Conservation (phyloP, 2,113 vertebrate species). For the Phrynosoma blainvillii region DNA sequence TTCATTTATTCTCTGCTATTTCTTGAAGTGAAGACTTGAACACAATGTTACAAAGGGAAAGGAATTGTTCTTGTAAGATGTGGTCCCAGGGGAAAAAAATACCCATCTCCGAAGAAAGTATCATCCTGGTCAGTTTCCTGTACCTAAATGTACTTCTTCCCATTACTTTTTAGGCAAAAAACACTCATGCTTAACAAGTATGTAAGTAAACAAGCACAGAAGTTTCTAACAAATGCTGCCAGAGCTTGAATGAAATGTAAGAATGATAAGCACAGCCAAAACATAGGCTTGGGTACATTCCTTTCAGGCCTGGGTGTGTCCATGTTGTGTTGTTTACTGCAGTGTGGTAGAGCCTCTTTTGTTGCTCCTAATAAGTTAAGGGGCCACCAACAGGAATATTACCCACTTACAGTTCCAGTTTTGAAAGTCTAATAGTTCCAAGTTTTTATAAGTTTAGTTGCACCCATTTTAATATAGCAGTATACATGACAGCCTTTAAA, state of each 20-base stretch:
- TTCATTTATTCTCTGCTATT: too few relatives aligned
- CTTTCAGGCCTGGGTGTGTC: constrained; percentile 33
- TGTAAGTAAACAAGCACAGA: neutral
- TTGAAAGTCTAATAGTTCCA: constrained; percentile 38
- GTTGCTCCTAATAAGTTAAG: constrained; percentile 45
- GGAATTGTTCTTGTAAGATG: too few relatives aligned
- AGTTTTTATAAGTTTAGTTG: constrained; percentile 54
- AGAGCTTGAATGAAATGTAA: constrained; percentile 28
- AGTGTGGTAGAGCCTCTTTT: constrained; percentile 10
- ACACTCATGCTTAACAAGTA: constrained; percentile 18
- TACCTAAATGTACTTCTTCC: neutral
- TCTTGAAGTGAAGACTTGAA: too few relatives aligned
- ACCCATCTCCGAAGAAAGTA: too few relatives aligned
- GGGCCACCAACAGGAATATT: constrained; percentile 57
- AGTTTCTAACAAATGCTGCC: constrained; percentile 16
- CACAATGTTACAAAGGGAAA: too few relatives aligned
- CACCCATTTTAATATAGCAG: constrained; percentile 40
- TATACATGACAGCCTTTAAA: constrained; percentile 42
- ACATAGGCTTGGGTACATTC: constrained; percentile 13
- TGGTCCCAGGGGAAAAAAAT: too few relatives aligned
- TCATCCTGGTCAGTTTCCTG: neutral
- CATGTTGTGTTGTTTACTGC: constrained; percentile 22
- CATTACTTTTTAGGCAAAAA: neutral
- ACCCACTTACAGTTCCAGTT: constrained; percentile 45
- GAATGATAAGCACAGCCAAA: constrained; percentile 21